These are phyloP conservation scores for Sterrhoptilus dennistouni DNA, from an alignment of 2,113 vertebrate genomes.

Conservation along the genomic window DNA sequence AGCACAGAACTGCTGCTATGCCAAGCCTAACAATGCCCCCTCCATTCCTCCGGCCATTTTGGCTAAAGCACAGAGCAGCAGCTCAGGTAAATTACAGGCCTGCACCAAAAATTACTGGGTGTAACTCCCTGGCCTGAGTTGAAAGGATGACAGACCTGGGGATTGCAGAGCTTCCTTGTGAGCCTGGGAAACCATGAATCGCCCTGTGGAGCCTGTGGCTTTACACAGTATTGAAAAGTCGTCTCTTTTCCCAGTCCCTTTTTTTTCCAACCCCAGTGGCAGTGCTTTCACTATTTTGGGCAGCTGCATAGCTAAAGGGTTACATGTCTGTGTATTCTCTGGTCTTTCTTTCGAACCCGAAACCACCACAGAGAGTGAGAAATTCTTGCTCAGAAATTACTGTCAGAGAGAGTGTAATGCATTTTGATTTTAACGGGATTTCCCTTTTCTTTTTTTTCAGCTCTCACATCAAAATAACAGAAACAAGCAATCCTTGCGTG, in stretches of 20 bases:
- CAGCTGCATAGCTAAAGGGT: neutral
- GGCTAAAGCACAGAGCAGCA: neutral
- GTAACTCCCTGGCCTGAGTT: neutral
- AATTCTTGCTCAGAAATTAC: neutral
- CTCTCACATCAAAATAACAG: neutral
- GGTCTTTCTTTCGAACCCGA: neutral
- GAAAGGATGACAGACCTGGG: neutral
- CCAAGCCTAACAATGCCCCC: neutral
- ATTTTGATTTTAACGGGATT: neutral
- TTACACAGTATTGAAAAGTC: neutral
- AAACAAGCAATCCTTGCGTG: neutral
- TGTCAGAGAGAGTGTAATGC: neutral
- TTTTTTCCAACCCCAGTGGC: neutral
- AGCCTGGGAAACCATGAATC: neutral
- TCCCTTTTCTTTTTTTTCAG: neutral
- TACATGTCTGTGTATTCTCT: neutral
- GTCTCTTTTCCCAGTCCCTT: neutral
- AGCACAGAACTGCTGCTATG: neutral
- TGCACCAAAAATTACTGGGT: conserved; percentile 15
- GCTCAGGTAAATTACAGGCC: conserved; percentile 42
- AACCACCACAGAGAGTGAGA: neutral
- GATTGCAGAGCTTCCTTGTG: neutral
- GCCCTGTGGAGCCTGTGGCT: neutral
- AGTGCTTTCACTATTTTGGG: neutral
- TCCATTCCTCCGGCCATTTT: neutral